Percentiles rank a stretch among this genome's conserved stretches.
Evolutionary conservation across 2,113 vertebrate species (phyloP).

Genomic region (Tamias sibiricus): DNA sequence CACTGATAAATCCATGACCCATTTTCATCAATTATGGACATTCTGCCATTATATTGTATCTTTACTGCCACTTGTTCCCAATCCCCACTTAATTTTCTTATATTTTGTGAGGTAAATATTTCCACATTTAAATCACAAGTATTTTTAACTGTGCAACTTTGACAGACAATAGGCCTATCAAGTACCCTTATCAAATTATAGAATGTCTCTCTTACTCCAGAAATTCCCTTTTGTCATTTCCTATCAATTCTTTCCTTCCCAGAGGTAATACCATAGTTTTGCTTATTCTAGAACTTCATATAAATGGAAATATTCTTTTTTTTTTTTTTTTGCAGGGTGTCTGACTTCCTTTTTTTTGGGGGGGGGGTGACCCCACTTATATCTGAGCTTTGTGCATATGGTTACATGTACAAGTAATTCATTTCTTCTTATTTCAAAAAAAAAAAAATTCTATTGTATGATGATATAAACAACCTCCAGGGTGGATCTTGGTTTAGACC

Average conservation of each 20-base stretch:
- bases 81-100: background rate
- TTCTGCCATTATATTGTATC: background rate
- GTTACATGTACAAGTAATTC: background rate
- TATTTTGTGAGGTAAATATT: background rate
- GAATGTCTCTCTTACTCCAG: background rate
- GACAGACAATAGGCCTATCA: background rate
- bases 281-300: background rate
- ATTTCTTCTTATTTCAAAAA: background rate
- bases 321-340: background rate
- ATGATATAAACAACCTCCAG: background rate
- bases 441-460: background rate
- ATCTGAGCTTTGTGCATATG: background rate
- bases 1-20: background rate
- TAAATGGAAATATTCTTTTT: background rate
- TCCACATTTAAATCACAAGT: background rate
- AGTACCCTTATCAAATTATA: too few relatives aligned
- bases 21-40: too few relatives aligned
- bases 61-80: background rate
- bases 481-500: background rate
- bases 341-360: background rate
- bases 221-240: background rate
- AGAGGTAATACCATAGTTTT: background rate
- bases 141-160: slow-evolving; percentile 17
- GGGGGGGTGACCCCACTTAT: too few relatives aligned
- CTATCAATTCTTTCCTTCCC: background rate